These are phyloP conservation scores for Malurus cyaneus DNA, from an alignment of 2,113 vertebrate species.

Conservation along the genomic window DNA sequence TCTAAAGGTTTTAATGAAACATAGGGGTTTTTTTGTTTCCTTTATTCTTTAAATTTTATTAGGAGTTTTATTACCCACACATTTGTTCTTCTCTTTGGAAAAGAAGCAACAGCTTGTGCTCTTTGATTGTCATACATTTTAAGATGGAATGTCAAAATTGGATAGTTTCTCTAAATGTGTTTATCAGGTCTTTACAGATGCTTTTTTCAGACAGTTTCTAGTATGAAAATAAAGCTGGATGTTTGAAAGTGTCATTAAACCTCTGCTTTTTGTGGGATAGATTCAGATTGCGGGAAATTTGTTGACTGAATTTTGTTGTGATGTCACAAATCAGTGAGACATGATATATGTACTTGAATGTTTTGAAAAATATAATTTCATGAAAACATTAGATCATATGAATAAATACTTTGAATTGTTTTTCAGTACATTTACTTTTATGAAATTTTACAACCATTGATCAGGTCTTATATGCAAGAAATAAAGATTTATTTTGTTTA, in stretches of 20 bases:
- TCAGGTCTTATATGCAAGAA: not conserved
- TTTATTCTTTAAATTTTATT: not conserved
- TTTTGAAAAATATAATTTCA: not conserved
- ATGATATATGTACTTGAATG: not conserved
- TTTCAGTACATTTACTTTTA: not conserved
- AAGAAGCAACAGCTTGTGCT: not conserved
- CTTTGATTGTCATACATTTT: not conserved
- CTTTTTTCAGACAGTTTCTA: not conserved
- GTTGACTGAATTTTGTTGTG: not conserved
- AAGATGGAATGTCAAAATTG: not conserved
- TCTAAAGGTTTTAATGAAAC: not conserved
- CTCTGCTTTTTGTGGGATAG: not conserved
- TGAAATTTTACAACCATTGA: not conserved
- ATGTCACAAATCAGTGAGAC: not conserved
- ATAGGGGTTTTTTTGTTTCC: not conserved
- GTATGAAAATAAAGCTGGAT: not conserved
- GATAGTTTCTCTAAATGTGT: not conserved
- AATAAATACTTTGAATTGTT: not conserved
- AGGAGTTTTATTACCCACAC: not conserved
- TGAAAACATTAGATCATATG: not conserved
- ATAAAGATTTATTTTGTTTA: not conserved
- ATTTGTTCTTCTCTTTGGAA: not conserved
- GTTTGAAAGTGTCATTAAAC: not conserved
- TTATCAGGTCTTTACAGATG: slow-evolving; percentile 10
- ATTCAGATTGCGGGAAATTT: not conserved